Percentiles rank a stretch among this genome's conserved stretches.
These are phyloP conservation scores for Rousettus leschenaultii DNA, from an alignment of 2,113 vertebrate species.

Conservation along the genomic window DNA sequence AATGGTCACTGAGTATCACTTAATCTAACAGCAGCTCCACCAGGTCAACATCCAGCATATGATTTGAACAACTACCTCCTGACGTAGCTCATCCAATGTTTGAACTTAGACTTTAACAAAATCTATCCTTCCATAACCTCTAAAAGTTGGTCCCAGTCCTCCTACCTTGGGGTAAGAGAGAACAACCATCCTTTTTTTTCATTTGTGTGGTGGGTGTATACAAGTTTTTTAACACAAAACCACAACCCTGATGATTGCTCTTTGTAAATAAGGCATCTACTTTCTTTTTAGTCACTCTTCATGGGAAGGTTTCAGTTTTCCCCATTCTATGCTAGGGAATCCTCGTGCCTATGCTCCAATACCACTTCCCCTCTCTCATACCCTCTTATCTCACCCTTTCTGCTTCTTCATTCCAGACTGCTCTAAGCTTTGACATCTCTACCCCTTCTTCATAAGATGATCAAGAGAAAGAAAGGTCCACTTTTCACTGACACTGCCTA, in stretches of 20 bases:
- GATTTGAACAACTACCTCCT: not conserved
- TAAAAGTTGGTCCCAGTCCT: not conserved
- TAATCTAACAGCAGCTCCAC: not conserved
- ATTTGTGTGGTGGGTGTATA: not conserved
- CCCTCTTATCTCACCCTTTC: not conserved
- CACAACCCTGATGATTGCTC: not conserved
- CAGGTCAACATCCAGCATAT: not conserved
- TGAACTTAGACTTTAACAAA: not conserved
- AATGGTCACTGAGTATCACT: not conserved
- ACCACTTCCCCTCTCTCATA: not conserved
- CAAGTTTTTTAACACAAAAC: not conserved
- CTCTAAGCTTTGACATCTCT: not conserved
- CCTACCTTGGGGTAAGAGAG: not conserved
- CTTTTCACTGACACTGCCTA: not conserved
- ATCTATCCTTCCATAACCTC: not conserved
- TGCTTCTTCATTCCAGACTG: not conserved
- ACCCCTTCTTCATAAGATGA: not conserved
- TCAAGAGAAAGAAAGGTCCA: not conserved
- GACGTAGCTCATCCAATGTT: not conserved
- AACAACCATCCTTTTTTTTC: not conserved
- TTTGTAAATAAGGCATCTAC: not conserved
- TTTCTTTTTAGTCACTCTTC: not conserved
- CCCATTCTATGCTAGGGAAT: not conserved
- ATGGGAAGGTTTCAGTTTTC: not conserved
- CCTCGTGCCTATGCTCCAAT: not conserved